A percentile compares a stretch with the other conserved stretches of the same genome.
Conservation (phyloP, 2,888 invertebrate genomes). For the Epinotia bilunana region DNA sequence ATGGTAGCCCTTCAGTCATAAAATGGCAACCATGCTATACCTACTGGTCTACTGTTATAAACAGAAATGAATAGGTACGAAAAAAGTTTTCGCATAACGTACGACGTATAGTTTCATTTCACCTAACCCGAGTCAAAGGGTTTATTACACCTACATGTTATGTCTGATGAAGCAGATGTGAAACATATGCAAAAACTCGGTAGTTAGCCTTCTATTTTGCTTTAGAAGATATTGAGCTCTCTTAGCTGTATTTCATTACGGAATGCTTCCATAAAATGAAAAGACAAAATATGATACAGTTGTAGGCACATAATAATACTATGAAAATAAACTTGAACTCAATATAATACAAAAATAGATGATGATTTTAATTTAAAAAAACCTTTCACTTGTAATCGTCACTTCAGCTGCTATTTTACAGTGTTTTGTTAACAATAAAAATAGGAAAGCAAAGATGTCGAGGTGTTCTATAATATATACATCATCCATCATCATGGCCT, state of each 20-base stretch:
- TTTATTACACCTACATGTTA: no score
- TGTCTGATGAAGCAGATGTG: no score
- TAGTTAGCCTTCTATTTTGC: neutral
- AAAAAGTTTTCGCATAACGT: neutral
- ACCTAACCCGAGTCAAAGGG: no score
- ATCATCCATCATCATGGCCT: neutral
- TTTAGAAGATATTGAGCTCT: neutral
- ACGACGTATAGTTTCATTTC: no score
- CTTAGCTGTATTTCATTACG: neutral
- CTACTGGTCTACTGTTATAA: neutral
- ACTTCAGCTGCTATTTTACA: neutral
- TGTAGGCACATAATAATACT: neutral
- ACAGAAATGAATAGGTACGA: neutral
- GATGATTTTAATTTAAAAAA: neutral
- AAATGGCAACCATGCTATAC: no score
- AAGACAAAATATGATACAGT: neutral
- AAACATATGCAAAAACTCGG: neutral
- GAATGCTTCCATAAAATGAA: constrained; percentile 1
- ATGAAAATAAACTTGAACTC: neutral
- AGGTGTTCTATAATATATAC: neutral
- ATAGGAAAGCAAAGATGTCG: neutral
- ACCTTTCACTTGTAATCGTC: neutral
- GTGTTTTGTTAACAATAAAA: neutral
- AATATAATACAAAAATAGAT: neutral
- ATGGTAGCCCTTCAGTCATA: no score